Percentiles rank a stretch among this genome's conserved stretches.
phyloP scores from a whole-genome alignment of 2,113 vertebrate genomes.

The Hymenochirus boettgeri region DNA sequence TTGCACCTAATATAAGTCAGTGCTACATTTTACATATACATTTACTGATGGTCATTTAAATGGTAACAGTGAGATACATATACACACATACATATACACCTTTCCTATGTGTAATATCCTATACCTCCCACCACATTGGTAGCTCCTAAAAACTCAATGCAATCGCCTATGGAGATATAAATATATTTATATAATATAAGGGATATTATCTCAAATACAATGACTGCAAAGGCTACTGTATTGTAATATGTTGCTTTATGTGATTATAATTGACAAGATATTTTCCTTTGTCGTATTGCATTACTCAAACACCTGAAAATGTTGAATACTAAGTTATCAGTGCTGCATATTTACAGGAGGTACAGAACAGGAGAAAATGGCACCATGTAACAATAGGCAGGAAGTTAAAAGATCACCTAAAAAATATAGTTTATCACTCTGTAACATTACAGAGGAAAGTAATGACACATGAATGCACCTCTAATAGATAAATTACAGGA shows the following conservation, averaged over 20 bases:
- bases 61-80: too few relatives aligned
- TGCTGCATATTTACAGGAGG: neutral
- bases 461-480: constrained; percentile 28
- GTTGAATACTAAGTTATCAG: constrained; percentile 1
- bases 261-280: constrained; percentile 1
- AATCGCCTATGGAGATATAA: too few relatives aligned
- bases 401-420: constrained; percentile 29
- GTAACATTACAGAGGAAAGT: neutral
- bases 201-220: too few relatives aligned
- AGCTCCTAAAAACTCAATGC: too few relatives aligned
- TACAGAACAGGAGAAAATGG: constrained; percentile 17
- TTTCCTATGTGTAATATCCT: too few relatives aligned
- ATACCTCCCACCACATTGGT: too few relatives aligned
- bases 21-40: too few relatives aligned
- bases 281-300: neutral
- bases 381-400: constrained; percentile 18
- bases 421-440: neutral
- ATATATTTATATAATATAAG: too few relatives aligned
- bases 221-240: too few relatives aligned
- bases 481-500: constrained; percentile 27
- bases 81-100: too few relatives aligned
- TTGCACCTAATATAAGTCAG: too few relatives aligned
- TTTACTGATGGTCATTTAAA: too few relatives aligned
- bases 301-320: constrained; percentile 1
- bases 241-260: constrained; percentile 8